Evolutionary conservation across 1,140 invertebrate species (phyloP), one percentile per base, ranked within the genome.

Genomic region (Manduca sexta): DNA sequence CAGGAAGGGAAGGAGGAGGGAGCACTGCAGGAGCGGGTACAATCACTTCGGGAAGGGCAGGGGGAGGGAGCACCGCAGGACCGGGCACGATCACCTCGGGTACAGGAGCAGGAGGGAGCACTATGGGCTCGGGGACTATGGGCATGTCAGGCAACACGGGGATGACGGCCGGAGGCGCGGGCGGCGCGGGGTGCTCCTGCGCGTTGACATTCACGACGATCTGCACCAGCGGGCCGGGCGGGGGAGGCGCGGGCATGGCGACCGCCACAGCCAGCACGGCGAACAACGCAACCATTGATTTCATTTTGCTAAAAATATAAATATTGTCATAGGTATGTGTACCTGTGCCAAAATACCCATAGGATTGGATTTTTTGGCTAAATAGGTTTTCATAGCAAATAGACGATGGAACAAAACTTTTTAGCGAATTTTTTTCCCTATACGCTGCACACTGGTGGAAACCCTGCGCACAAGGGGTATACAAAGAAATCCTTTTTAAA

Each of bases 191-290:
- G 15, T 11, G 40, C 11, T 17, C 26, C 10, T 30, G 41, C 10
- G 49, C 56, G 15, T 62, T 53, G 1, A 69, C 53, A 55, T 71
- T 71, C 10, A 74, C 58, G 43, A 71, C 58, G 34, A 71, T 55
- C 53, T 74, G 71, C 48, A 74, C 68, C 15, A 71, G 30, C 8
- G 64, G 45, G 17, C 17, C 11, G 8, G 47, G 65, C 44, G 66
- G 41, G 0, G 71, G 71, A 5, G 47, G 65, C 44, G 66, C 38
- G 0, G 71, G 71, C 29, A 58, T 61, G 50, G 68, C 71, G 1
- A 43, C 49, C 7, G 66, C 61, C 39, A 74, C 47, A 7, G 66
- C 68, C 48, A 65, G 16, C 3, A 74, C 21, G 42, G 64, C 64
- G 12, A 65, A 33, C 11, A 72, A 29, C 11, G 52, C 61, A 26